Evolutionary conservation across 2,797 vertebrate genomes (phyloP).

Genomic region (Xyrichtys novacula): DNA sequence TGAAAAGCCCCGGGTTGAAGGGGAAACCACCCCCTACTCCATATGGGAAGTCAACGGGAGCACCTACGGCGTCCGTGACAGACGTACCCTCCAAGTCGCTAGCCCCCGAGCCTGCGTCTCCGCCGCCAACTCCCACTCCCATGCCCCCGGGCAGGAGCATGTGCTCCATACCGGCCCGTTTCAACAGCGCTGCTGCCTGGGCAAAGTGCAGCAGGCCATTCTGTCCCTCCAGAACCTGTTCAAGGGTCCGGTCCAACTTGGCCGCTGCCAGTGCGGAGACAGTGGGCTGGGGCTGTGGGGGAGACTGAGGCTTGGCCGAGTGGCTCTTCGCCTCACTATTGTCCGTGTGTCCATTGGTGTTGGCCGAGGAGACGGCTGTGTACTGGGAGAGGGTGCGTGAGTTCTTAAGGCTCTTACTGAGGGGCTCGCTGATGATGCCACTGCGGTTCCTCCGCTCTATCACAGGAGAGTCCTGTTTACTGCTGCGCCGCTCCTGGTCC

Average conservation of each 20-base stretch:
- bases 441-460: constrained; percentile 95
- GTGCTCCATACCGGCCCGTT: constrained; percentile 93
- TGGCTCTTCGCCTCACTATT: constrained; percentile 90
- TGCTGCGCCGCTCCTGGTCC: constrained; percentile 86
- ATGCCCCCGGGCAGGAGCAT: constrained; percentile 91
- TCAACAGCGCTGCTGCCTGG: constrained; percentile 95
- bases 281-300: constrained; percentile 86
- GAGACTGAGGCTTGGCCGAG: constrained; percentile 85
- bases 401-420: constrained; percentile 97
- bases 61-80: constrained; percentile 92
- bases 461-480: constrained; percentile 86
- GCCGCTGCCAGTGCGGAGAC: constrained; percentile 88
- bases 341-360: constrained; percentile 90
- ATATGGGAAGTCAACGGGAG: constrained; percentile 97
- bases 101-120: constrained; percentile 87
- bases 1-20: constrained; percentile 98
- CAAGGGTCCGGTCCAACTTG: constrained; percentile 95
- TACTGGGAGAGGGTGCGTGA: constrained; percentile 97
- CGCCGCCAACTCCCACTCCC: constrained; percentile 81
- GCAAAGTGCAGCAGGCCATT: constrained; percentile 96
- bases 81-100: constrained; percentile 95
- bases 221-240: constrained; percentile 96
- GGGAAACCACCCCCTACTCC: constrained; percentile 94
- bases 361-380: constrained; percentile 89
- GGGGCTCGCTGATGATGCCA: constrained; percentile 96